phyloP scores from a whole-genome alignment of 1,140 invertebrate genomes.

The Rhopalosiphum maidis region DNA sequence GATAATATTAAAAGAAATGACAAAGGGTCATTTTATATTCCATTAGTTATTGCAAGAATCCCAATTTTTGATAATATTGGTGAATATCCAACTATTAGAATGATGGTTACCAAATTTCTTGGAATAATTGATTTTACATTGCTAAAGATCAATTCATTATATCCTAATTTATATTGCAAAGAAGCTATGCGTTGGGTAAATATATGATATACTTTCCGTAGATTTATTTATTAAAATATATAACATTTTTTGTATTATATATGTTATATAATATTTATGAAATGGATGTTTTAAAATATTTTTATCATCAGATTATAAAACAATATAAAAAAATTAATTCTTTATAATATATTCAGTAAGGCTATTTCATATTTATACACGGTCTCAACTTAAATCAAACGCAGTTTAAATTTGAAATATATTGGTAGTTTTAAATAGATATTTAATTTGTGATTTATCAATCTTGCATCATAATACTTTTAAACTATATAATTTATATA shows the following conservation, averaged over 20 bases:
- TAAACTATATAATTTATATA: neutral
- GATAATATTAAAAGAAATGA: conserved; percentile 78
- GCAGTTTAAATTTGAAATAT: neutral
- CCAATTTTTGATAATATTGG: conserved; percentile 65
- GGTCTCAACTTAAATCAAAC: neutral
- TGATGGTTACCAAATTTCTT: conserved; percentile 68
- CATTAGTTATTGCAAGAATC: conserved; percentile 67
- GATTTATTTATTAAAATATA: neutral
- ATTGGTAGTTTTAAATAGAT: neutral
- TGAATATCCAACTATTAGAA: conserved; percentile 69
- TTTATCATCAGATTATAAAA: neutral
- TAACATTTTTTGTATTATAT: neutral
- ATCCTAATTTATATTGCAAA: conserved; percentile 69
- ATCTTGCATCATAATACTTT: too few species aligned
- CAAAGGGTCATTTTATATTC: conserved; percentile 73
- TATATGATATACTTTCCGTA: neutral
- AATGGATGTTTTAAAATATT: neutral
- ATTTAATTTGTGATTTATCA: neutral
- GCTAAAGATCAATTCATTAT: conserved; percentile 66
- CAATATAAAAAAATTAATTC: conserved; percentile 21
- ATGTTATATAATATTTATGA: neutral
- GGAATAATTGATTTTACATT: conserved; percentile 69
- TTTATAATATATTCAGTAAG: neutral
- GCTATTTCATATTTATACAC: neutral
- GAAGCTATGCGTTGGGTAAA: conserved; percentile 66